Evolutionary conservation across 2,888 invertebrate genomes (phyloP).

Genomic region (Drosophila austrosaltans): DNA sequence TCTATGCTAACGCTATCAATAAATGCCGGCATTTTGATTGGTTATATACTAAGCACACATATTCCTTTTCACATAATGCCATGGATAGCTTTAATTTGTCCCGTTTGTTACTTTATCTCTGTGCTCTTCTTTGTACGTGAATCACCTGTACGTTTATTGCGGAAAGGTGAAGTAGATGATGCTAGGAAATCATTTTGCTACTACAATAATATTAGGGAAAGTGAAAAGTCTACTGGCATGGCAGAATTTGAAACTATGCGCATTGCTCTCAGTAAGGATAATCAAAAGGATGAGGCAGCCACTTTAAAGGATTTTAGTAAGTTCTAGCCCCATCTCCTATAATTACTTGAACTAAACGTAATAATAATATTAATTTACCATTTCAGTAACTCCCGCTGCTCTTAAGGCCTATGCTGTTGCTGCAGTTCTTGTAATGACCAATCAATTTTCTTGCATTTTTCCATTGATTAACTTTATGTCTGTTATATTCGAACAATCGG

Average conservation of each 20-base stretch:
- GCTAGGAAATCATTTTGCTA: conserved; percentile 77
- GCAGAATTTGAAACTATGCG: conserved; percentile 66
- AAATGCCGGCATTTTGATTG: conserved; percentile 76
- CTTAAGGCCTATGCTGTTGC: conserved; percentile 68
- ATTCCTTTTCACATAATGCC: conserved; percentile 73
- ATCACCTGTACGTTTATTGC: conserved; percentile 77
- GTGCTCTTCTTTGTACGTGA: conserved; percentile 71
- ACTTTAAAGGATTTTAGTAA: conserved; percentile 67
- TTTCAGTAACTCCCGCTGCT: conserved; percentile 66
- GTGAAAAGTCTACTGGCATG: conserved; percentile 32
- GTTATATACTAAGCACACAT: conserved; percentile 74
- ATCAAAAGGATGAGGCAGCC: conserved; percentile 31
- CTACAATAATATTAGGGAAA: conserved; percentile 72
- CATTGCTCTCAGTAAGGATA: conserved; percentile 47
- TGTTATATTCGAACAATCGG: conserved; percentile 74
- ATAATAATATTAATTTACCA: not conserved
- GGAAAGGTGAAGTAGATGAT: conserved; percentile 53
- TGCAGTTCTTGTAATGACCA: conserved; percentile 65
- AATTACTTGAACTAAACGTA: rapidly evolving
- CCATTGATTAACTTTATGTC: conserved; percentile 81
- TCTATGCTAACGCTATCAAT: conserved; percentile 77
- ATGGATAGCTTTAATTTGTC: conserved; percentile 64
- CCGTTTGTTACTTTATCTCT: conserved; percentile 65
- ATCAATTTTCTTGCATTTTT: conserved; percentile 78
- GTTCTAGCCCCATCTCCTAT: conserved; percentile 12